Percentiles rank a stretch among this genome's conserved stretches.
phyloP scores from a whole-genome alignment of 2,113 vertebrate species.

The Spermophilus dauricus region DNA sequence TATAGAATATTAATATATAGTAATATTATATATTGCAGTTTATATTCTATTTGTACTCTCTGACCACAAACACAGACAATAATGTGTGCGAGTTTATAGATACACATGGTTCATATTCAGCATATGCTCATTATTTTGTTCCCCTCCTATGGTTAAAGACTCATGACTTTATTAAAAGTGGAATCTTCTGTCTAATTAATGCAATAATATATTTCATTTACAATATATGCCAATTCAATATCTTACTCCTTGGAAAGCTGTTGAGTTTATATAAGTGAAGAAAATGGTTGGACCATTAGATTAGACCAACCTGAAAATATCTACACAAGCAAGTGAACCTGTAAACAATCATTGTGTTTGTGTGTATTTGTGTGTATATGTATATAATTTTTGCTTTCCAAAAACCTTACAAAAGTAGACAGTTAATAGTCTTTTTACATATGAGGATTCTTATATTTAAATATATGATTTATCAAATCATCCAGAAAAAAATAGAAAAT shows the following conservation, averaged over 20 bases:
- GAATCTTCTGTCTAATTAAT: not conserved
- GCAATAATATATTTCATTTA: not conserved
- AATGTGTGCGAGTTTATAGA: fast-evolving
- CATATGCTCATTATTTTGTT: not conserved
- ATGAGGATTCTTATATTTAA: not conserved
- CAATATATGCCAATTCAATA: not conserved
- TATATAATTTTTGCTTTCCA: not conserved
- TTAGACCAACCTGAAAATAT: not conserved
- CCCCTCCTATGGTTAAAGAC: not conserved
- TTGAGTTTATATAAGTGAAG: not conserved
- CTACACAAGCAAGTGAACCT: not conserved
- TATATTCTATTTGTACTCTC: not conserved
- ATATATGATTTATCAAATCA: conserved; percentile 32
- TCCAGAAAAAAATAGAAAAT: not conserved
- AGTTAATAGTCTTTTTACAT: not conserved
- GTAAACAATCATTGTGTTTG: not conserved
- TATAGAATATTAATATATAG: not conserved
- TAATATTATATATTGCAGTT: not conserved
- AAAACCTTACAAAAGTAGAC: not conserved
- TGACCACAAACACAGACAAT: not conserved
- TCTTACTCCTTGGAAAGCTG: not conserved
- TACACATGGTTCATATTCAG: not conserved
- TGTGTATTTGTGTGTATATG: not conserved
- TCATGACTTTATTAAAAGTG: not conserved
- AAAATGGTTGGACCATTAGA: not conserved